Percentiles rank a stretch among this genome's conserved stretches.
Evolutionary conservation across 2,797 vertebrate species (phyloP).

Genomic region (Champsocephalus gunnari): DNA sequence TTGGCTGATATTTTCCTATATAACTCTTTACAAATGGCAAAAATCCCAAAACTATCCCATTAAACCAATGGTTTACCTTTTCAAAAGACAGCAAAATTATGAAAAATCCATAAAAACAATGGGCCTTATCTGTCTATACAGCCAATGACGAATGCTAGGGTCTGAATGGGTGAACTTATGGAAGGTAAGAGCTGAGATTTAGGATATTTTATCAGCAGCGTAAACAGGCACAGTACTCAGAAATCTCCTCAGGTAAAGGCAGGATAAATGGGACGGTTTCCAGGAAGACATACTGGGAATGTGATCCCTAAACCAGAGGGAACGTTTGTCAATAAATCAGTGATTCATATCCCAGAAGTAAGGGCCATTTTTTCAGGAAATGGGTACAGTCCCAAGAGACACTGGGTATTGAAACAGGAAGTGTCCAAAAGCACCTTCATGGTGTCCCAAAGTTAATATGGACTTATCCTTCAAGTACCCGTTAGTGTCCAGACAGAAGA

Average conservation of each 20-base stretch:
- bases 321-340: constrained; percentile 17
- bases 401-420: constrained; percentile 8
- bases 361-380: constrained; percentile 3
- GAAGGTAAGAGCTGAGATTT: background rate
- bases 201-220: constrained; percentile 42
- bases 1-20: background rate
- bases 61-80: background rate
- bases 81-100: background rate
- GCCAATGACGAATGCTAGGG: background rate
- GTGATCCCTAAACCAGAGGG: constrained; percentile 24
- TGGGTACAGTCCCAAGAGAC: constrained; percentile 17
- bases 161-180: background rate
- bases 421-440: constrained; percentile 41
- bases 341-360: constrained; percentile 26
- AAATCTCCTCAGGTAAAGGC: constrained; percentile 44
- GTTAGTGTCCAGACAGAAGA: constrained; percentile 4
- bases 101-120: constrained; percentile 10
- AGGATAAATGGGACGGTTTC: constrained; percentile 50
- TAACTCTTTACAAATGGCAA: background rate
- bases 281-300: constrained; percentile 60
- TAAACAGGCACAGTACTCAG: constrained; percentile 66
- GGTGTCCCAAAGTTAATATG: constrained; percentile 28
- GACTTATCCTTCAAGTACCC: constrained; percentile 29
- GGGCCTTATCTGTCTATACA: background rate
- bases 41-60: background rate